Evolutionary conservation across 2,113 vertebrate genomes (phyloP).

Genomic region (Fregetta grallaria): DNA sequence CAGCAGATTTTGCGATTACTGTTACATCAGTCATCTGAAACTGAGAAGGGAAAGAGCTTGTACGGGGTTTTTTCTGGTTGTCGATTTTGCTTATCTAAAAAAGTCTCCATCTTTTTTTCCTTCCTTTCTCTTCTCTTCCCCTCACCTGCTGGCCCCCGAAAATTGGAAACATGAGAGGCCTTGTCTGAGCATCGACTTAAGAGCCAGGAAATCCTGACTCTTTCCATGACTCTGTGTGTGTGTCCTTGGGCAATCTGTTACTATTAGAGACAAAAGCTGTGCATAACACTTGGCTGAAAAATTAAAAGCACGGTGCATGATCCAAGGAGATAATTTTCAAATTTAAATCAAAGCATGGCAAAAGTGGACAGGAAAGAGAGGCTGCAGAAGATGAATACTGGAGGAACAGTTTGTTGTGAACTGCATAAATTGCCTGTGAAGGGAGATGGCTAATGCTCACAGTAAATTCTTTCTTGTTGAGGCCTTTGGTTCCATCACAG

Average conservation of each 20-base stretch:
- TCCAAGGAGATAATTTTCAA: constrained; percentile 4
- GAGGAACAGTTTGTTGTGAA: not conserved
- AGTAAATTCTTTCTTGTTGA: not conserved
- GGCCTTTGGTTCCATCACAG: not conserved
- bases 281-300: constrained; percentile 30
- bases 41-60: not conserved
- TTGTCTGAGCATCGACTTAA: constrained; percentile 6
- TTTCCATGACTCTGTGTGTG: constrained; percentile 27
- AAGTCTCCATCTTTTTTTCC: not conserved
- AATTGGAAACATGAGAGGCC: constrained; percentile 26
- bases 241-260: constrained; percentile 59
- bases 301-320: not conserved
- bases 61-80: not conserved
- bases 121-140: not conserved
- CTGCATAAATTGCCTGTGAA: not conserved
- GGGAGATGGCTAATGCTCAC: not conserved
- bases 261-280: constrained; percentile 14
- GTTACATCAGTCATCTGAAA: not conserved
- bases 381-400: not conserved
- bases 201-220: constrained; percentile 44
- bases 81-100: not conserved
- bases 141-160: not conserved
- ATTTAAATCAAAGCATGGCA: not conserved
- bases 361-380: not conserved
- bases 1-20: not conserved